Evolutionary conservation across 92 coral and sea anemone species (phyloP), one percentile per base, ranked within the genome.

Genomic region (Hydrozoanthus gracilis): DNA sequence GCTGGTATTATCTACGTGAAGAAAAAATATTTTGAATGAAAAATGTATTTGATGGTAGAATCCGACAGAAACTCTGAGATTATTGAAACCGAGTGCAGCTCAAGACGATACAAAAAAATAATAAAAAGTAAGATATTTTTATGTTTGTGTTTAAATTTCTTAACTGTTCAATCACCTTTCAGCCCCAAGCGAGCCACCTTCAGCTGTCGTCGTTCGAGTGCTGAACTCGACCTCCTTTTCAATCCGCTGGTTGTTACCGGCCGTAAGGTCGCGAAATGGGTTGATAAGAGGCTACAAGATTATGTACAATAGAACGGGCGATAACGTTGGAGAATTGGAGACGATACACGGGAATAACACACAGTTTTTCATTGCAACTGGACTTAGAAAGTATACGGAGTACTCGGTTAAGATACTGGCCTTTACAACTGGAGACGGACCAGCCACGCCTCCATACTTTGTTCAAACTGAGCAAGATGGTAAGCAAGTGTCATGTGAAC

Each of bases 101-200:
- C 39, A 56, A 56, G 64, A 56, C 7, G 3, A 16, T 66, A 11
- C 8, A 8, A 66, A 20, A 17, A 0, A 14, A n/a, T n/a, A 14
- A 17, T 20, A 17, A 3, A 66, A 17, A 7, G 5, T 16, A 8
- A 9, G 17, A 17, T 16, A 20, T 16, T 8, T 3, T 64, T 17
- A 44, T 16, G 8, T 4, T 20, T 35, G 39, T 35, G 27, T 14
- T 4, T 68, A 11, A 2, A 12, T 4, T 27, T 5, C 27, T 27
- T 66, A 27, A 35, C 6, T 20, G 48, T 17, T 16, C 6, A 18
- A n/a, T 68, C 17, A 16, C 60, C 1, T 76, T 51, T 20, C 17
- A 79, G 83, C 71, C 16, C 83, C 83, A 6, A 79, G 71, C 18
- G 71, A 13, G 35, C 83, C 83, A 10, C 83, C 83, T 4, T 79